These are phyloP conservation scores for Cheilosia soror DNA, from an alignment of 2,888 invertebrate genomes.

Conservation along the genomic window DNA sequence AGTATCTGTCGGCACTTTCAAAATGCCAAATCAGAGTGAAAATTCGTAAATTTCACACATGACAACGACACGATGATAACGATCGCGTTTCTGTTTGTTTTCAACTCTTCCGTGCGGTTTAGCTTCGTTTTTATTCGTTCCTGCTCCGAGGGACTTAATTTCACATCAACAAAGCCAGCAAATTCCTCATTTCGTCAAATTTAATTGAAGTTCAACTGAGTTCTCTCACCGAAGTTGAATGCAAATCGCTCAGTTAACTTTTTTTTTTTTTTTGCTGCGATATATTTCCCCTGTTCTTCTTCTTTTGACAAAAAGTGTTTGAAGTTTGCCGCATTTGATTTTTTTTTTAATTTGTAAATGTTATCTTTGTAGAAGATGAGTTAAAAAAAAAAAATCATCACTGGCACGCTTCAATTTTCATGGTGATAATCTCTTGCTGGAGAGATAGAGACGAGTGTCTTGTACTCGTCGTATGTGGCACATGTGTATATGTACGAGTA, in stretches of 20 bases:
- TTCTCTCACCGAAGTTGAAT: constrained; percentile 24
- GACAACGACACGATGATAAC: background rate
- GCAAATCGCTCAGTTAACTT: constrained; percentile 34
- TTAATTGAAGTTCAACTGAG: constrained; percentile 50
- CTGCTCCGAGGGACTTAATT: constrained; percentile 1
- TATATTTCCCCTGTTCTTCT: constrained; percentile 5
- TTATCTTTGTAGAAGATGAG: constrained; percentile 27
- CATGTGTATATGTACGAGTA: background rate
- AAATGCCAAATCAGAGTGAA: constrained; percentile 13
- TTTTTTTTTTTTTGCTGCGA: background rate
- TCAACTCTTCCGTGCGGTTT: background rate
- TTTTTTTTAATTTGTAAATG: constrained; percentile 14
- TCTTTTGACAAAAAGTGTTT: constrained; percentile 33
- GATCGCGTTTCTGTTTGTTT: background rate
- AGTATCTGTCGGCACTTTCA: constrained; percentile 43
- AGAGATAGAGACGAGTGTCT: constrained; percentile 14
- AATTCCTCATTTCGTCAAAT: constrained; percentile 51
- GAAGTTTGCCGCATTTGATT: constrained; percentile 38
- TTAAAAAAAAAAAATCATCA: constrained; percentile 1
- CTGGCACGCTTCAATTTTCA: constrained; percentile 48
- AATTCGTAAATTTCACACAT: constrained; percentile 22
- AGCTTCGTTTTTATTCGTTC: background rate
- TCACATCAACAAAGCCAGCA: background rate
- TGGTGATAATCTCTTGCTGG: constrained; percentile 31
- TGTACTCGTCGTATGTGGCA: constrained; percentile 11